Conservation (phyloP, 2,888 invertebrate species). For the Nomada ruficornis region DNA sequence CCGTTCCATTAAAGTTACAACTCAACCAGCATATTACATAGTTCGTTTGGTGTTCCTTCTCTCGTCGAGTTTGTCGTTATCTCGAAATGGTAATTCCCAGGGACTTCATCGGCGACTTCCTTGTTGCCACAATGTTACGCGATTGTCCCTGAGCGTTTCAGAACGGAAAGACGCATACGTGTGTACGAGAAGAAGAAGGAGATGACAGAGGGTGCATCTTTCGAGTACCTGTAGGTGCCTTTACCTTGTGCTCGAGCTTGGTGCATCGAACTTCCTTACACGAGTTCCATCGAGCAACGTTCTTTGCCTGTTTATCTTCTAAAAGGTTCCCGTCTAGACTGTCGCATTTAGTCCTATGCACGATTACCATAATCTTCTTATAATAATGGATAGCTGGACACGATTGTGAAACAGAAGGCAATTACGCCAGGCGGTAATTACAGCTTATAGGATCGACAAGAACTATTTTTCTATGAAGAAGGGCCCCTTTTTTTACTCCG, state of each 20-base stretch:
- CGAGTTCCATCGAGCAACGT: conserved; percentile 2
- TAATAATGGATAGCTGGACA: conserved; percentile 6
- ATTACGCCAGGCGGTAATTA: no score
- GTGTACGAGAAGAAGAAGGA: neutral
- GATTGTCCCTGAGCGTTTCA: neutral
- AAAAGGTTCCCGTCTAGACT: neutral
- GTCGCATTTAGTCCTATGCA: conserved; percentile 22
- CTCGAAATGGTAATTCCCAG: conserved; percentile 48
- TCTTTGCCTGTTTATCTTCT: neutral
- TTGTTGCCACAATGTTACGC: conserved; percentile 39
- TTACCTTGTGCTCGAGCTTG: no score
- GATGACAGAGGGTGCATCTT: conserved; percentile 36
- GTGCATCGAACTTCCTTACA: conserved; percentile 18
- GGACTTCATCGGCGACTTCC: conserved; percentile 39
- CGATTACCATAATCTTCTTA: conserved; percentile 30
- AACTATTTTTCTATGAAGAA: no score
- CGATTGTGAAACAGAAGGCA: neutral
- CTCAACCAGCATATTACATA: conserved; percentile 31
- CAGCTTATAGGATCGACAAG: no score
- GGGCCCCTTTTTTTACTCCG: no score
- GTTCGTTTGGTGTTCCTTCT: conserved; percentile 18
- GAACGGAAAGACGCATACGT: conserved; percentile 13
- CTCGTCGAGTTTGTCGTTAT: conserved; percentile 24
- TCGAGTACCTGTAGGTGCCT: conserved; percentile 13
- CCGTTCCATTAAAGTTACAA: conserved; percentile 38